phyloP scores from a whole-genome alignment of 2,797 vertebrate genomes.

The Xerus rutilus region DNA sequence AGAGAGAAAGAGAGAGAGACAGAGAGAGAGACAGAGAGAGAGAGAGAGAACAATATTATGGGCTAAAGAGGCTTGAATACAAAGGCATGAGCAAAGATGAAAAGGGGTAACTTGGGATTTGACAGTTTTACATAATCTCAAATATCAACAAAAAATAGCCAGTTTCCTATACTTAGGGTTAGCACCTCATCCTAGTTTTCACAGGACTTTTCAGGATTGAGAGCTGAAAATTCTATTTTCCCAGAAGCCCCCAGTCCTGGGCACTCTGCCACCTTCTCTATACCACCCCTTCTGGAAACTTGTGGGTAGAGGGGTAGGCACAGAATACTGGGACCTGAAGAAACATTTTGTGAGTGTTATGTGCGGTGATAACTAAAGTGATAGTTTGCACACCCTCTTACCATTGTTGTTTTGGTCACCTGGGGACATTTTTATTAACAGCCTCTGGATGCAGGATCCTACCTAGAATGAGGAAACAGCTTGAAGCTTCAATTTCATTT shows the following conservation, averaged over 20 bases:
- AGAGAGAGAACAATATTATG: too few relatives aligned
- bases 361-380: not conserved
- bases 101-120: not conserved
- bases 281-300: not conserved
- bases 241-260: not conserved
- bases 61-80: not conserved
- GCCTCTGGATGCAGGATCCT: not conserved
- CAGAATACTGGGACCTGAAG: not conserved
- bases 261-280: not conserved
- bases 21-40: not conserved
- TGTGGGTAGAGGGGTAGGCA: not conserved
- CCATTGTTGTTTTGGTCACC: not conserved
- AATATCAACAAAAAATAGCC: not conserved
- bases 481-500: conserved; percentile 78
- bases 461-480: conserved; percentile 83
- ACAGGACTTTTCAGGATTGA: not conserved
- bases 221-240: not conserved
- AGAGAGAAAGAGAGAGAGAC: not conserved
- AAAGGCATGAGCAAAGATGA: not conserved
- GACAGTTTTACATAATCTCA: not conserved
- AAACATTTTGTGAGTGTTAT: not conserved
- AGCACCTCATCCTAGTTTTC: not conserved
- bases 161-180: not conserved
- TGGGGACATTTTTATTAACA: not conserved
- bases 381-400: not conserved